Evolutionary conservation across 35 echinoderm and acorn worm species (phyloP).

Genomic region (Ptychodera flava): DNA sequence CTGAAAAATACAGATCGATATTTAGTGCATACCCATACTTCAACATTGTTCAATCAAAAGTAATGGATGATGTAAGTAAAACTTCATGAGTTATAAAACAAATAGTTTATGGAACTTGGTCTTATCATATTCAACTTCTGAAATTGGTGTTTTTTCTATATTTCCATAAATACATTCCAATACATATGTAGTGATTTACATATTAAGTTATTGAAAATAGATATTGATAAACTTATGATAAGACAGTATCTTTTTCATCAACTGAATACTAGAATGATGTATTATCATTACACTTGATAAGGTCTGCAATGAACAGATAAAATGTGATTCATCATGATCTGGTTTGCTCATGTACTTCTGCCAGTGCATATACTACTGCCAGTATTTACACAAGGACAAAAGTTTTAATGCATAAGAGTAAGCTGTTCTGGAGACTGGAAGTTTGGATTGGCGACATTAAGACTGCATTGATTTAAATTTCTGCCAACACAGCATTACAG

Average conservation of each 20-base stretch:
- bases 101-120: not conserved
- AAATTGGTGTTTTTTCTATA: not conserved
- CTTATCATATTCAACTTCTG: not conserved
- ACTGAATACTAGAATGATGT: no score
- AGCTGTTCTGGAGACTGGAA: no score
- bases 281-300: no score
- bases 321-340: no score
- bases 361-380: no score
- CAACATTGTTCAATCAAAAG: conserved; percentile 77
- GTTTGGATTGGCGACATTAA: no score
- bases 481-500: no score
- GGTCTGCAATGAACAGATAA: no score
- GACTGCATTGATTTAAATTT: no score
- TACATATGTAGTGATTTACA: not conserved
- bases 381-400: no score
- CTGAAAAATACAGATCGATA: conserved; percentile 48
- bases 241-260: not conserved
- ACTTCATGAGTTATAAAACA: not conserved
- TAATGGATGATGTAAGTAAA: conserved; percentile 73
- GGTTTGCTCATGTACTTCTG: no score
- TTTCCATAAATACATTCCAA: not conserved
- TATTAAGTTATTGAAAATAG: not conserved
- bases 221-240: not conserved
- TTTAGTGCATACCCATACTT: conserved; percentile 69
- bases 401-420: no score